Conservation (phyloP, 2,113 vertebrate species). For the Pionites leucogaster region DNA sequence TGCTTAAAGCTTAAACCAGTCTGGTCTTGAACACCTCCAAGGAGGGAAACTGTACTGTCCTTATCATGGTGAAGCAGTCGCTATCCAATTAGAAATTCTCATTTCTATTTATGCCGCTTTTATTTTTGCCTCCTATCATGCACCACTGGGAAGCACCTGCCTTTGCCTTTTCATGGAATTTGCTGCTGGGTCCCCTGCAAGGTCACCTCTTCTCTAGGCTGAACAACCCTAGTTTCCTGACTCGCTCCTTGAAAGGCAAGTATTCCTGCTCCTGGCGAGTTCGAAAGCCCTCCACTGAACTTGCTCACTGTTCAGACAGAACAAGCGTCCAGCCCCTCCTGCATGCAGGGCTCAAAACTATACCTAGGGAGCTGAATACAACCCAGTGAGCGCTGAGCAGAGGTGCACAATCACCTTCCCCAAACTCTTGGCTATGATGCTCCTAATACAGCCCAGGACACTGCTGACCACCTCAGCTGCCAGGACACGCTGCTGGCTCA, state of each 20-base stretch:
- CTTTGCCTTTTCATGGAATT: not conserved
- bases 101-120: not conserved
- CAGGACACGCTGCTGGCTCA: not conserved
- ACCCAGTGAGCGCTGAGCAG: not conserved
- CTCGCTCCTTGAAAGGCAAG: not conserved
- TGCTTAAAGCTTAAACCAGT: not conserved
- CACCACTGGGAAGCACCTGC: not conserved
- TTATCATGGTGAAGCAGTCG: not conserved
- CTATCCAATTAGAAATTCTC: not conserved
- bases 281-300: not conserved
- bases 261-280: not conserved
- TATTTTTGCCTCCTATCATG: fast-evolving
- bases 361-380: not conserved
- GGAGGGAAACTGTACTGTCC: not conserved
- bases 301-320: not conserved
- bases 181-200: not conserved
- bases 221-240: not conserved
- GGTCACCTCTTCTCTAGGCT: not conserved
- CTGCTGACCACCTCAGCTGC: not conserved
- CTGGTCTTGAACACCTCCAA: not conserved
- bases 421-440: not conserved
- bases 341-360: not conserved
- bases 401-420: not conserved
- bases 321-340: not conserved
- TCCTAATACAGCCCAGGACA: not conserved